A percentile compares a stretch with the other conserved stretches of the same genome.
phyloP scores from a whole-genome alignment of 2,888 invertebrate species.

The Watsonalla cultraria region DNA sequence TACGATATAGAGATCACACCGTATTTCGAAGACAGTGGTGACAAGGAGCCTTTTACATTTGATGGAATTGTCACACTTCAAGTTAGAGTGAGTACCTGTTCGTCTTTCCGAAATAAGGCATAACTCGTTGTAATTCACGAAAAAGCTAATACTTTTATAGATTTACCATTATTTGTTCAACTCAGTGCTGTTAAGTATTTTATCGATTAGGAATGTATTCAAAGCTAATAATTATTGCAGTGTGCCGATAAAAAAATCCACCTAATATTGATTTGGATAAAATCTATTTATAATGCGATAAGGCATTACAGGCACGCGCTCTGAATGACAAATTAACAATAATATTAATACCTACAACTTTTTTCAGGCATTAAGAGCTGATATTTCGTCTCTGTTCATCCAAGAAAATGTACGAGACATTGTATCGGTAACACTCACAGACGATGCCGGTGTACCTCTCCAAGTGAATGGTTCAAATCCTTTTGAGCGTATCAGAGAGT shows the following conservation, averaged over 20 bases:
- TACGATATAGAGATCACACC: slow-evolving; percentile 77
- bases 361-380: slow-evolving; percentile 43
- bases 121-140: too few relatives aligned
- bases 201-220: too few relatives aligned
- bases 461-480: slow-evolving; percentile 25
- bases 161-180: too few relatives aligned
- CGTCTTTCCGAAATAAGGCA: too few relatives aligned
- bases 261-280: not conserved
- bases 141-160: too few relatives aligned
- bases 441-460: slow-evolving; percentile 24
- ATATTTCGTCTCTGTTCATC: slow-evolving; percentile 38
- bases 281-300: not conserved
- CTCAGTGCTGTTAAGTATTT: too few relatives aligned
- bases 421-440: slow-evolving; percentile 28
- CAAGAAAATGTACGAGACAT: slow-evolving; percentile 63
- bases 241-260: not conserved
- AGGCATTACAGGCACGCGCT: not conserved
- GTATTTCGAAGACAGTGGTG: slow-evolving; percentile 55
- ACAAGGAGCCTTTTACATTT: slow-evolving; percentile 60
- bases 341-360: not conserved
- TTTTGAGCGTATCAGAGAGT: slow-evolving; percentile 42
- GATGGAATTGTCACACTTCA: slow-evolving; percentile 62
- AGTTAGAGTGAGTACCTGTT: slow-evolving; percentile 39
- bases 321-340: not conserved
- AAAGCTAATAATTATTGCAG: not conserved